phyloP scores from a whole-genome alignment of 2,888 invertebrate genomes.

The Pollenia labialis region DNA sequence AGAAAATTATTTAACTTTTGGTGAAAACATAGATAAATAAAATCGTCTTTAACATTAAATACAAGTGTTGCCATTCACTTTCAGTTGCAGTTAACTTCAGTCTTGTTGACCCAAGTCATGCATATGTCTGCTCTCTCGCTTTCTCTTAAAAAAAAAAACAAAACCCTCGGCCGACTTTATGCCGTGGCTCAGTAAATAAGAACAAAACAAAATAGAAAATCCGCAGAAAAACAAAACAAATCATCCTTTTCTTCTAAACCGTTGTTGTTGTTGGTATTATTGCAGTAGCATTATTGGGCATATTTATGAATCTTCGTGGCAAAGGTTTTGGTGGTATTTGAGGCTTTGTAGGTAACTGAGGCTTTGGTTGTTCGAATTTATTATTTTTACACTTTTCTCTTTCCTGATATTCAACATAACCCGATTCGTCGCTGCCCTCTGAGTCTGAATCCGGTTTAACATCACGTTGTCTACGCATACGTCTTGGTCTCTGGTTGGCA shows the following conservation, averaged over 20 bases:
- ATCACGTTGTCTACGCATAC: conserved; percentile 60
- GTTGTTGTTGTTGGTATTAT: conserved; percentile 72
- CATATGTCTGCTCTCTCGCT: too few relatives aligned
- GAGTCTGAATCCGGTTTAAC: conserved; percentile 86
- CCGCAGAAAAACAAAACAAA: not conserved
- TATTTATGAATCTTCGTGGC: conserved; percentile 78
- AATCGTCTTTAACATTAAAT: too few relatives aligned
- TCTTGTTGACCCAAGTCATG: too few relatives aligned
- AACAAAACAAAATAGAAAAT: not conserved
- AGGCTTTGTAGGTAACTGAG: conserved; percentile 74
- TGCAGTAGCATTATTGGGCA: conserved; percentile 52
- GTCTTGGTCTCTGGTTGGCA: conserved; percentile 68
- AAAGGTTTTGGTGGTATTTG: conserved; percentile 80
- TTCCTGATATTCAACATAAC: conserved; percentile 91
- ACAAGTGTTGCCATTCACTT: too few relatives aligned
- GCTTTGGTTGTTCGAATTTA: conserved; percentile 68
- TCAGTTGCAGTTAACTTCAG: too few relatives aligned
- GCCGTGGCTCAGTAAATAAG: too few relatives aligned
- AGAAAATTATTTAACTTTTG: too few relatives aligned
- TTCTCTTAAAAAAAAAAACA: too few relatives aligned
- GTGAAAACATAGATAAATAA: too few relatives aligned
- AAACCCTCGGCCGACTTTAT: too few relatives aligned
- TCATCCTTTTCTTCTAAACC: conserved; percentile 71
- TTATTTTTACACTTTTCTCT: conserved; percentile 59
- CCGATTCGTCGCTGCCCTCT: conserved; percentile 95